These are phyloP conservation scores for Philaethria dido DNA, from an alignment of 2,888 invertebrate genomes.

Conservation along the genomic window DNA sequence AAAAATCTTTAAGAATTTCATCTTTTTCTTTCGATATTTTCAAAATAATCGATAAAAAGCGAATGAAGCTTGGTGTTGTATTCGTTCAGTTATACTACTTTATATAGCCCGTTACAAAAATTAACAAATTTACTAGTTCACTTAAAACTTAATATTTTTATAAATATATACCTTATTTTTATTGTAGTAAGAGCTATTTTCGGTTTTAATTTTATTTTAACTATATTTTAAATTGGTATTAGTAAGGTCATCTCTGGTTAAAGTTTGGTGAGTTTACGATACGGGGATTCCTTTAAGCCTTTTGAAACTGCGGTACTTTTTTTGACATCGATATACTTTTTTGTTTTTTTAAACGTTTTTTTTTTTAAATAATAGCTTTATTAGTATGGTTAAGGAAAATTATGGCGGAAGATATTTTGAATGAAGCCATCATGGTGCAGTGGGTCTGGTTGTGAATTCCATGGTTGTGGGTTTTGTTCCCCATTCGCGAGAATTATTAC, in stretches of 20 bases:
- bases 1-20: constrained; percentile 58
- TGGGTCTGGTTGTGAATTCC: too few species aligned
- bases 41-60: constrained; percentile 2
- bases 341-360: background rate
- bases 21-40: constrained; percentile 42
- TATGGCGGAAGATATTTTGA: too few species aligned
- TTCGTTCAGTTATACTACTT: background rate
- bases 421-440: too few species aligned
- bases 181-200: background rate
- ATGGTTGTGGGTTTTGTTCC: too few species aligned
- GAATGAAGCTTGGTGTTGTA: constrained; percentile 16
- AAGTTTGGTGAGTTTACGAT: background rate
- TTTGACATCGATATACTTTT: background rate
- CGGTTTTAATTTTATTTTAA: background rate
- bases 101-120: constrained; percentile 9
- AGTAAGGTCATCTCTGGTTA: constrained; percentile 17
- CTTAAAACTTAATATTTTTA: background rate
- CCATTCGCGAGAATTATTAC: too few species aligned
- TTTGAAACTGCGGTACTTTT: constrained; percentile 8
- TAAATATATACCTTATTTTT: background rate
- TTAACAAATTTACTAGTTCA: background rate
- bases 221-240: background rate
- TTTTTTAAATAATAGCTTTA: background rate
- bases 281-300: constrained; percentile 20
- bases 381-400: too few species aligned